phyloP scores from a whole-genome alignment of 2,888 invertebrate species.

The Steinernema hermaphroditum region DNA sequence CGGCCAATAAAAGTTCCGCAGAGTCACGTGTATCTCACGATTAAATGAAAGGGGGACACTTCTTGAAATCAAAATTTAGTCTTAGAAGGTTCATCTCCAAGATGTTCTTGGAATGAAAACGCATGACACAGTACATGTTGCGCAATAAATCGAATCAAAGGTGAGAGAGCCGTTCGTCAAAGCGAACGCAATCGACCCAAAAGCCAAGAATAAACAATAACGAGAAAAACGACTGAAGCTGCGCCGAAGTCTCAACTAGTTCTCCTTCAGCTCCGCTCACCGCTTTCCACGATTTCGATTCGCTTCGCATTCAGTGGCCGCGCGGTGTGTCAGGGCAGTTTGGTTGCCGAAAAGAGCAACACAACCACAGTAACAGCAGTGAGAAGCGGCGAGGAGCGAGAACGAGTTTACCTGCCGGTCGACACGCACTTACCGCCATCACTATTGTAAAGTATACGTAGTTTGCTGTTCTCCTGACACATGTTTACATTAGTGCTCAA shows the following conservation, averaged over 20 bases:
- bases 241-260: not conserved
- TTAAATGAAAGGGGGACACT: no score
- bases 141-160: not conserved
- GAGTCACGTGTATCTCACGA: no score
- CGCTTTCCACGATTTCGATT: constrained; percentile 15
- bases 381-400: constrained; percentile 11
- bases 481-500: not conserved
- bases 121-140: no score
- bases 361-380: constrained; percentile 12
- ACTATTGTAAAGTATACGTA: not conserved
- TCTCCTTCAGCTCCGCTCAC: constrained; percentile 3
- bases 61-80: no score
- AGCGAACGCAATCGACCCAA: not conserved
- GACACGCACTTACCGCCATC: not conserved
- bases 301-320: not conserved
- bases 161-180: not conserved
- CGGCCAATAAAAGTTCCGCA: no score
- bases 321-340: constrained; percentile 16
- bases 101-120: no score
- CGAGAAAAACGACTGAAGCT: constrained; percentile 22
- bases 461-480: constrained; percentile 18
- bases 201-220: constrained; percentile 27
- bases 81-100: no score
- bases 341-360: constrained; percentile 27
- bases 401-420: constrained; percentile 27